Evolutionary conservation across 2,797 vertebrate species (phyloP).

Genomic region (Ambastaia sidthimunki): DNA sequence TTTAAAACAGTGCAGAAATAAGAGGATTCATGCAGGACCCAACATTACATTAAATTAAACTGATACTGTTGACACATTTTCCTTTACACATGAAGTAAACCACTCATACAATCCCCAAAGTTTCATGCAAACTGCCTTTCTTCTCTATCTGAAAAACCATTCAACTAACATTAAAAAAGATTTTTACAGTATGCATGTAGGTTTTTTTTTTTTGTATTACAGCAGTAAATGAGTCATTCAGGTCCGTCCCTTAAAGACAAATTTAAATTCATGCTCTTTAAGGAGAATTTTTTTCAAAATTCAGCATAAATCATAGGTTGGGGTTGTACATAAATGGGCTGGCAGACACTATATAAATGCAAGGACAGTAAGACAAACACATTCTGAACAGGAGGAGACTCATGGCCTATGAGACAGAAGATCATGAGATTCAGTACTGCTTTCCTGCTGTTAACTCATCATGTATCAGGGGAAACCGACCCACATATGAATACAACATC

Average conservation of each 20-base stretch:
- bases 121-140: conserved; percentile 69
- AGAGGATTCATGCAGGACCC: conserved; percentile 69
- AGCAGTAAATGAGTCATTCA: no score
- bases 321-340: background rate
- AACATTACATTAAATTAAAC: conserved; percentile 52
- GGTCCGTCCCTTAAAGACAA: no score
- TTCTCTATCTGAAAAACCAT: conserved; percentile 34
- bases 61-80: background rate
- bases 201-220: no score
- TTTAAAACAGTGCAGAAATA: conserved; percentile 68
- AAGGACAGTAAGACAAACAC: background rate
- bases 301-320: no score
- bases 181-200: no score
- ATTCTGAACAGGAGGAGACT: background rate
- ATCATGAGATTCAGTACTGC: conserved; percentile 9
- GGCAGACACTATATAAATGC: background rate
- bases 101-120: conserved; percentile 61
- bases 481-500: background rate
- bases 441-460: conserved; percentile 28
- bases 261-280: no score
- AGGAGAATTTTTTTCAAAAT: no score
- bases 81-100: conserved; percentile 63
- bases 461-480: background rate
- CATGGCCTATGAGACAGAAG: background rate
- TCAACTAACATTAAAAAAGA: no score